Evolutionary conservation across 2,797 vertebrate genomes (phyloP), one percentile per base, ranked within the genome.

Genomic region (Myiotriccus ornatus): DNA sequence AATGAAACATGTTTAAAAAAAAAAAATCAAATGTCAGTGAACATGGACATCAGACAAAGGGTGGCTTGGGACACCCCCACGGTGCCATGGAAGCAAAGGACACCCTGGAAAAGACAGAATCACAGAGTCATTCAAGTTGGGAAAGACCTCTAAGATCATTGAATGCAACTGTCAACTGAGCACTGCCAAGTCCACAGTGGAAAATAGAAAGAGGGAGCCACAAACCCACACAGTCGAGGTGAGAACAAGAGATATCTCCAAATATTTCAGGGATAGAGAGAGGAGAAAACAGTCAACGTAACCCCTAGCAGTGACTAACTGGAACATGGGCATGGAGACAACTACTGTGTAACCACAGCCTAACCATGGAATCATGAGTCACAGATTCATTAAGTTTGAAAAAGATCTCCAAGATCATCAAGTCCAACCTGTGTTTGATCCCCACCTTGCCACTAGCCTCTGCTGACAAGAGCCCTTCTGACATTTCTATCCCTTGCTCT

Each of bases 301-400:
- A 28, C 12, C 15, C 23, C 7, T 24, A 39, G 79, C 9, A 32
- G 21, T 39, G 41, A 63, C 8, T 47, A 39, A 19, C 25, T 57
- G 25, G 12, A 85, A 63, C 2, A 5, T 4, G 9, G 23, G 17
- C 22, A 52, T 0, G 2, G 18, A 53, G 35, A 5, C 37, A 62
- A 84, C 22, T 21, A 27, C 30, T 19, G 10, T 1, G 2, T 8
- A 59, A 73, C 24, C 27, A 63, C 47, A 60, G 35, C 6, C 3
- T 35, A 63, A 82, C 23, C 32, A 16, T n/a, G 24, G 73, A 56
- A 62, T 30, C 37, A 30, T 37, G 41, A 50, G 17, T n/a, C 53
- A 55, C 9, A 9, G 20, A n/a, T 27, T 59, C 35, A 59, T 37
- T 27, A 9, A 59, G 35, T 17, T 37, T 59, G 57, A 35, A 19